Evolutionary conservation across 2,888 invertebrate genomes (phyloP).

Genomic region (Schizaphis graminum): DNA sequence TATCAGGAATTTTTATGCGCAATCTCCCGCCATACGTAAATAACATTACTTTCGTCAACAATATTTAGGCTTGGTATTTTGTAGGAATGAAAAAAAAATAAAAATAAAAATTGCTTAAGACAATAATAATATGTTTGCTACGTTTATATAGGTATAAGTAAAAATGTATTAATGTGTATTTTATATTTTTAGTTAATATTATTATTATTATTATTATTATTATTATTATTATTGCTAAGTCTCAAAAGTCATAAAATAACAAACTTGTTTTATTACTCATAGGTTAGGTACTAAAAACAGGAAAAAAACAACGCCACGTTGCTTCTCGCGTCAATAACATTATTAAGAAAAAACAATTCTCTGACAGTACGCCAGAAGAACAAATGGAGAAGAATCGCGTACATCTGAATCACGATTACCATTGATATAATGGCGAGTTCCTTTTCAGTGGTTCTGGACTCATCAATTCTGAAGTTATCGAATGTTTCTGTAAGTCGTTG

Average conservation of each 20-base stretch:
- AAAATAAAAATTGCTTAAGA: slow-evolving; percentile 29
- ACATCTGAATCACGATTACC: slow-evolving; percentile 37
- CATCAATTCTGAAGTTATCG: slow-evolving; percentile 46
- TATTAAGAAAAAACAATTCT: slow-evolving; percentile 49
- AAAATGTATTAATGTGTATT: slow-evolving; percentile 35
- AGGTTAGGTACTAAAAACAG: slow-evolving; percentile 54
- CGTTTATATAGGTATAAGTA: slow-evolving; percentile 35
- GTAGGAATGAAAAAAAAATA: not conserved
- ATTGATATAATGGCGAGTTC: slow-evolving; percentile 56
- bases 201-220: slow-evolving; percentile 36
- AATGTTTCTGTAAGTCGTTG: slow-evolving; percentile 55
- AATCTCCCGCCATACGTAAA: not conserved
- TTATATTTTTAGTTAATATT: slow-evolving; percentile 17
- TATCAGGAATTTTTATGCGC: slow-evolving; percentile 4
- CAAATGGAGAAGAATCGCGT: slow-evolving; percentile 40
- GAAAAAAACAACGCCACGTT: slow-evolving; percentile 53
- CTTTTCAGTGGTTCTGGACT: slow-evolving; percentile 56
- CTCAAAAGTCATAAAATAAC: slow-evolving; percentile 51
- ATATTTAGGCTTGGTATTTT: slow-evolving; percentile 26
- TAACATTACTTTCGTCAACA: slow-evolving; percentile 29
- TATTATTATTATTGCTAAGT: slow-evolving; percentile 55
- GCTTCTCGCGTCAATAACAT: slow-evolving; percentile 50
- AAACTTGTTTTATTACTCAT: slow-evolving; percentile 37
- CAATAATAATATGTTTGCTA: slow-evolving; percentile 34
- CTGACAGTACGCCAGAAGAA: slow-evolving; percentile 10